These are phyloP conservation scores for Drosophila kepulauana DNA, from an alignment of 1,140 invertebrate species.

Conservation along the genomic window DNA sequence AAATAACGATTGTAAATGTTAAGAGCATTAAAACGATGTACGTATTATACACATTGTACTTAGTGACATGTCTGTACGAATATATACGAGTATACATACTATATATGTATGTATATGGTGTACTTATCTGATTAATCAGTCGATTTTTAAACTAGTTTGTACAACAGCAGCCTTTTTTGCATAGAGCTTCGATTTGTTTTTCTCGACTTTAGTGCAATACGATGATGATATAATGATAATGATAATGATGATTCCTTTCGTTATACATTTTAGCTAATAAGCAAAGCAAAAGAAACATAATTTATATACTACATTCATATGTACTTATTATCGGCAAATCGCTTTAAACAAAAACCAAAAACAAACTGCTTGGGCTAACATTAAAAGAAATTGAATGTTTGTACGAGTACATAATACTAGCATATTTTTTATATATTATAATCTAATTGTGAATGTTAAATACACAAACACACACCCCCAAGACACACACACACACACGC, in stretches of 20 bases:
- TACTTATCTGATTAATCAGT: conserved; percentile 44
- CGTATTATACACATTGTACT: conserved; percentile 11
- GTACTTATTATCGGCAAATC: conserved; percentile 42
- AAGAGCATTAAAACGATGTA: conserved; percentile 49
- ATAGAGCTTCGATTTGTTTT: conserved; percentile 77
- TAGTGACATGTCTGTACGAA: conserved; percentile 20
- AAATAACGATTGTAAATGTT: conserved; percentile 68
- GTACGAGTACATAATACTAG: conserved; percentile 65
- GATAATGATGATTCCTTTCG: conserved; percentile 58
- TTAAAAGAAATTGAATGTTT: conserved; percentile 54
- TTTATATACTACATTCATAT: conserved; percentile 39
- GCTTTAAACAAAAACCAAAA: conserved; percentile 32
- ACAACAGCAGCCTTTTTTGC: conserved; percentile 79
- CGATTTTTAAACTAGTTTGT: conserved; percentile 79
- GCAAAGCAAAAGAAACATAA: conserved; percentile 6
- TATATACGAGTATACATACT: conserved; percentile 7
- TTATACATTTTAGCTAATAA: conserved; percentile 61
- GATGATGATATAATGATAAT: conserved; percentile 8
- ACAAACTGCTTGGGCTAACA: conserved; percentile 55
- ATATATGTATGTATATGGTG: conserved; percentile 17
- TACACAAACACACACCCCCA: conserved; percentile 17
- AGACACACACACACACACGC: neutral
- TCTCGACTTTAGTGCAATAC: conserved; percentile 77
- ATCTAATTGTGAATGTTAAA: conserved; percentile 77
- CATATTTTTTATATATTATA: conserved; percentile 79